Evolutionary conservation across 1,140 invertebrate species (phyloP).

Genomic region (Linepithema humile): DNA sequence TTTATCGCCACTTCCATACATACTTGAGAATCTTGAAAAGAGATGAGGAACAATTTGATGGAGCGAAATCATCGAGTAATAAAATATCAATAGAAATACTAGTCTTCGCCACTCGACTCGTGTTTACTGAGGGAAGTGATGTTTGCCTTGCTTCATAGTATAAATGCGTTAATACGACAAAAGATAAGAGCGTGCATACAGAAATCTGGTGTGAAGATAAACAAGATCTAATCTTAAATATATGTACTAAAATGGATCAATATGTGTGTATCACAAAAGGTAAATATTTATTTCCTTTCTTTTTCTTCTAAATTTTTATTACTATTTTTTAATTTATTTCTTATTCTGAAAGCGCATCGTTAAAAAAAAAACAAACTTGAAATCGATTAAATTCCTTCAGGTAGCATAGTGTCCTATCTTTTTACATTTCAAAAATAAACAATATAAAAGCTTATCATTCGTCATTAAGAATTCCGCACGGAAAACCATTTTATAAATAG

Average conservation of each 20-base stretch:
- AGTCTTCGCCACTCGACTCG: neutral
- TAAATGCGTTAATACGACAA: neutral
- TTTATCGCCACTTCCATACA: too few relatives aligned
- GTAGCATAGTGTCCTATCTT: too few relatives aligned
- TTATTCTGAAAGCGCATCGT: too few relatives aligned
- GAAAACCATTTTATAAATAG: too few relatives aligned
- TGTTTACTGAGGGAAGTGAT: slow-evolving; percentile 15
- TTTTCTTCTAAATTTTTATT: too few relatives aligned
- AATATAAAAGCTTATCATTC: neutral
- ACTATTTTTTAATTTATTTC: too few relatives aligned
- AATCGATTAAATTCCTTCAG: too few relatives aligned
- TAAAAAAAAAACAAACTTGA: too few relatives aligned
- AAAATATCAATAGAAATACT: slow-evolving; percentile 40
- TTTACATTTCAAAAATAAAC: too few relatives aligned
- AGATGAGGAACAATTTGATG: neutral
- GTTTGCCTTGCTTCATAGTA: slow-evolving; percentile 20
- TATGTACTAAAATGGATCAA: too few relatives aligned
- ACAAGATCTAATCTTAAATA: neutral
- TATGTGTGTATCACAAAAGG: neutral
- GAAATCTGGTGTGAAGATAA: neutral
- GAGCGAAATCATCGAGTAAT: neutral
- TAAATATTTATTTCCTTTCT: neutral
- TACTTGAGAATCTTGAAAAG: neutral
- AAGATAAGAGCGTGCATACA: neutral
- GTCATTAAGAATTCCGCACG: neutral